These are phyloP conservation scores for Agrotis puta DNA, from an alignment of 2,888 invertebrate genomes.

Conservation along the genomic window DNA sequence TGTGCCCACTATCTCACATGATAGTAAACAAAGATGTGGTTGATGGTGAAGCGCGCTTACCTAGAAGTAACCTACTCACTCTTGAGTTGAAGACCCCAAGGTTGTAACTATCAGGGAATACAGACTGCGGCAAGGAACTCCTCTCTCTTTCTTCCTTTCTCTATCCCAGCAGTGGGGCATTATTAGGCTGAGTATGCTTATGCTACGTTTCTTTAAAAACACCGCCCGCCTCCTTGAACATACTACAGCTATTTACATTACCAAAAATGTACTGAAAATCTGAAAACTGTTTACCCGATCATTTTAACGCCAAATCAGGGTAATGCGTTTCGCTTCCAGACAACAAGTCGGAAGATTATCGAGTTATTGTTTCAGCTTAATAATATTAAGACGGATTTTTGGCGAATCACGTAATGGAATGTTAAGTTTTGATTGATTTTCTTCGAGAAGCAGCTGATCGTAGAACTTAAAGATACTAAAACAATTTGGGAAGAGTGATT, in stretches of 20 bases:
- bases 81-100: too few relatives aligned
- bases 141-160: too few relatives aligned
- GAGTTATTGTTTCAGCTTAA: conserved; percentile 44
- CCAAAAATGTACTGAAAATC: neutral
- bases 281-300: conserved; percentile 36
- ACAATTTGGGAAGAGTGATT: neutral
- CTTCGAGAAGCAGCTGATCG: conserved; percentile 7
- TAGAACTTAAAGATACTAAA: neutral
- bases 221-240: too few relatives aligned
- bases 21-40: too few relatives aligned
- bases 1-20: too few relatives aligned
- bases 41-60: too few relatives aligned
- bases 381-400: conserved; percentile 28
- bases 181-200: too few relatives aligned
- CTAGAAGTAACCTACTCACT: too few relatives aligned
- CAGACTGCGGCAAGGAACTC: too few relatives aligned
- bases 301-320: conserved; percentile 31
- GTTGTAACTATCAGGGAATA: too few relatives aligned
- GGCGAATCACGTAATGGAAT: conserved; percentile 15
- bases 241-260: neutral
- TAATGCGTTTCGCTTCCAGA: conserved; percentile 41
- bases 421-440: conserved; percentile 31
- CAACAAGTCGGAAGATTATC: conserved; percentile 35
- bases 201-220: neutral
- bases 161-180: too few relatives aligned